Conservation (phyloP, 2,797 vertebrate species). For the Threskiornis aethiopicus region DNA sequence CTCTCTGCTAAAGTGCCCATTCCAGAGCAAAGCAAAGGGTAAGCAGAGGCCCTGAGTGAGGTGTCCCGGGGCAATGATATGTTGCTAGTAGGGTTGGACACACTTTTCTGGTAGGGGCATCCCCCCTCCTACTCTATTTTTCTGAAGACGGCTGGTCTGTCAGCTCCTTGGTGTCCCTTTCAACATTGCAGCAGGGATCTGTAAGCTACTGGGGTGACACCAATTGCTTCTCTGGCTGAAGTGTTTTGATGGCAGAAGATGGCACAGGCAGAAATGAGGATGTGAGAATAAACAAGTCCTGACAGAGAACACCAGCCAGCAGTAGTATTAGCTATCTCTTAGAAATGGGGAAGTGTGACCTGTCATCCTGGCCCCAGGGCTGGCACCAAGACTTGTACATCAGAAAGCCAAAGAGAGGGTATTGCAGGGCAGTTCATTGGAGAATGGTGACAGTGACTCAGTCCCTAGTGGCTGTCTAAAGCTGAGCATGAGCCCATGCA, state of each 20-base stretch:
- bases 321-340: not conserved
- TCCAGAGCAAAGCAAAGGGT: not conserved
- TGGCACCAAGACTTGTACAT: not conserved
- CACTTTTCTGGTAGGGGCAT: not conserved
- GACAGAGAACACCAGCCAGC: not conserved
- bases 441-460: not conserved
- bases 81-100: not conserved
- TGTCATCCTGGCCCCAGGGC: not conserved
- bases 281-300: not conserved
- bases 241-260: not conserved
- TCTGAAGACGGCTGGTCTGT: not conserved
- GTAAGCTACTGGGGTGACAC: not conserved
- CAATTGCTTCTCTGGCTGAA: not conserved
- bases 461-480: not conserved
- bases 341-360: not conserved
- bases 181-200: not conserved
- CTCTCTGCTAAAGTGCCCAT: not conserved
- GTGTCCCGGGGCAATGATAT: fast-evolving
- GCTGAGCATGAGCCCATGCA: not conserved
- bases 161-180: not conserved
- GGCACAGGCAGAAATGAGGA: not conserved
- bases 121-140: not conserved
- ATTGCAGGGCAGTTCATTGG: not conserved
- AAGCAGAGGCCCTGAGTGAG: not conserved
- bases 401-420: not conserved